Base-by-base conservation (phyloP, 1,140 invertebrate species). In the Nasonia giraulti region DNA sequence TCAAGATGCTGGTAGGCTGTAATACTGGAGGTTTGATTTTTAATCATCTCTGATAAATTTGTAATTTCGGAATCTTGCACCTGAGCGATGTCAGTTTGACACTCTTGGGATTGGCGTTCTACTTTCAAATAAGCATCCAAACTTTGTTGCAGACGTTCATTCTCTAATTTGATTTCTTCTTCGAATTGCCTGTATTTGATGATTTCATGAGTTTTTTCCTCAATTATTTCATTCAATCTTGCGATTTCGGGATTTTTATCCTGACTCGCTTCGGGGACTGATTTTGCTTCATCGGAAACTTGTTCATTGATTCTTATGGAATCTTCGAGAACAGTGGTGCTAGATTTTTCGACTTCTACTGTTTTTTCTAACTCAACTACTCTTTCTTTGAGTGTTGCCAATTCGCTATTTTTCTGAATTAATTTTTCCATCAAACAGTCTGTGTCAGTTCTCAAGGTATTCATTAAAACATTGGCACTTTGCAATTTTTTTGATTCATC, bases 251-350 rank as follows among this genome's bases (percentile, higher is more conserved):
- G 23, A 33, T 89, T 73, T 5, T 68, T 47, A 23, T 87, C 7
- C 50, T 62, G 31, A 69, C 50, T 82, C 31, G 33, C 10, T 77
- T 71, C 69, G 40, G 7, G 78, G 23, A 10, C 10, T 10, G 50
- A 27, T 20, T 44, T 5, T n/a, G 8, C 2, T 55, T 84, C 44
- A 85, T 68, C 17, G 87, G 85, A 37, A 86, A 71, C 27, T 86
- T 89, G 8, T 20, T 87, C 87, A 73, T 86, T 80, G 7, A 87
- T 85, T 27, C 66, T 87, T 23, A 55, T 81, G 80, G 82, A 14
- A 37, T 55, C 44, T 55, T 79, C 31, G 0, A 71, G 33, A 14
- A 20, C 50, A 37, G 27, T 20, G 40, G 75, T 83, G 5, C 2
- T 73, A 44, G 50, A 50, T 80, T 77, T 71, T 31, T 78, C 50